Percentiles rank a stretch among this genome's conserved stretches.
Conservation (phyloP, 2,888 invertebrate genomes). For the Andrena hattorfiana region DNA sequence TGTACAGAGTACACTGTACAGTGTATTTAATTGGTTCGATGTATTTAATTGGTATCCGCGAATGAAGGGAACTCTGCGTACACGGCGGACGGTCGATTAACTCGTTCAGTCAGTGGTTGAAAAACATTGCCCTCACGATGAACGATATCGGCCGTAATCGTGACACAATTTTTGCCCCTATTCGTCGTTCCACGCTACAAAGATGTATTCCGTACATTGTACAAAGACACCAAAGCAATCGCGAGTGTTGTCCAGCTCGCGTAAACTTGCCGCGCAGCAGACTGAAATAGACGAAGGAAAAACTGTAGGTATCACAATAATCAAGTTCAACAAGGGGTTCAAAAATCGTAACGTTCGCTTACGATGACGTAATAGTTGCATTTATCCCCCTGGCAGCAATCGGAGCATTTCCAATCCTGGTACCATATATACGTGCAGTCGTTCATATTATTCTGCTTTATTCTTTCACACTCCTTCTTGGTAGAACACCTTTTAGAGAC, state of each 20-base stretch:
- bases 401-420: conserved; percentile 98
- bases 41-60: no score
- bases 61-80: no score
- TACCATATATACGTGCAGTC: conserved; percentile 97
- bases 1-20: neutral
- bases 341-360: conserved; percentile 85
- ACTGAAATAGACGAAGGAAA: conserved; percentile 66
- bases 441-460: conserved; percentile 90
- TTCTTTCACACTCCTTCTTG: conserved; percentile 91
- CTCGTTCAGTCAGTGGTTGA: conserved; percentile 4
- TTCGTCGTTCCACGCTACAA: conserved; percentile 15
- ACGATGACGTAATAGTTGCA: conserved; percentile 98
- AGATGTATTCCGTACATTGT: neutral
- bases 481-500: conserved; percentile 96
- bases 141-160: neutral
- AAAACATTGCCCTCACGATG: neutral
- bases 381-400: conserved; percentile 97
- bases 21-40: neutral
- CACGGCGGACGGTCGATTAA: neutral
- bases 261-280: conserved; percentile 59
- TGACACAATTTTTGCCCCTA: no score
- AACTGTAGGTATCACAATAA: neutral
- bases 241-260: conserved; percentile 29
- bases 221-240: conserved; percentile 39
- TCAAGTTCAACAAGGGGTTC: fast-evolving